Conservation (phyloP, 1,140 invertebrate species). For the Ips typographus region DNA sequence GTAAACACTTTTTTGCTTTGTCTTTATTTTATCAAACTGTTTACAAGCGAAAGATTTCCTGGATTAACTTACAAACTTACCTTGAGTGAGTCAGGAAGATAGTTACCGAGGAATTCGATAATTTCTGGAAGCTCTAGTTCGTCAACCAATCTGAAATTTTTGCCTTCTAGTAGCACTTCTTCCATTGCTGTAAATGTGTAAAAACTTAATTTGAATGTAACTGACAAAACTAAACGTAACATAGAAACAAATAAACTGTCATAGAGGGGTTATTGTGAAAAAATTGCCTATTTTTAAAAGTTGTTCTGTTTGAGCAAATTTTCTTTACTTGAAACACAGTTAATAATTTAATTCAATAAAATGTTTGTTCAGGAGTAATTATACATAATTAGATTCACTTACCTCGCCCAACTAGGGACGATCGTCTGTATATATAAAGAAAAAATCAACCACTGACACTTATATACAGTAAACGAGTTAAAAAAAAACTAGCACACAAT, state of each 20-base stretch:
- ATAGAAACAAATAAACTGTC: no score
- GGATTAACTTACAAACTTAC: constrained; percentile 52
- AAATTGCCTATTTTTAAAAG: background rate
- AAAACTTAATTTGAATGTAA: constrained; percentile 18
- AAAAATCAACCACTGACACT: background rate
- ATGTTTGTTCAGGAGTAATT: background rate
- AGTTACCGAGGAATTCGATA: constrained; percentile 71
- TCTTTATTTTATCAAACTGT: no score
- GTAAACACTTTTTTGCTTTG: no score
- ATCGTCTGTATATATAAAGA: constrained; percentile 1
- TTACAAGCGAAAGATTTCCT: no score
- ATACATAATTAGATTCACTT: constrained; percentile 1
- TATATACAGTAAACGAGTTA: background rate
- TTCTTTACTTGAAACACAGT: background rate
- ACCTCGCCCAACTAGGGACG: constrained; percentile 31
- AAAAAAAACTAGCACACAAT: background rate
- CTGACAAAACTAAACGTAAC: background rate
- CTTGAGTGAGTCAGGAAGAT: constrained; percentile 81
- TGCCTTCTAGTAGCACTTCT: constrained; percentile 75
- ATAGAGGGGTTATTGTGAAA: background rate
- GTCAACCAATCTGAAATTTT: constrained; percentile 80
- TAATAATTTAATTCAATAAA: background rate
- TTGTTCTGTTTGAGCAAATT: background rate
- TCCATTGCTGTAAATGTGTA: constrained; percentile 65
- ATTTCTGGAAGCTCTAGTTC: constrained; percentile 78